Percentiles rank a stretch among this genome's conserved stretches.
Conservation (phyloP, 1,140 invertebrate species). For the Lucilia cuprina region DNA sequence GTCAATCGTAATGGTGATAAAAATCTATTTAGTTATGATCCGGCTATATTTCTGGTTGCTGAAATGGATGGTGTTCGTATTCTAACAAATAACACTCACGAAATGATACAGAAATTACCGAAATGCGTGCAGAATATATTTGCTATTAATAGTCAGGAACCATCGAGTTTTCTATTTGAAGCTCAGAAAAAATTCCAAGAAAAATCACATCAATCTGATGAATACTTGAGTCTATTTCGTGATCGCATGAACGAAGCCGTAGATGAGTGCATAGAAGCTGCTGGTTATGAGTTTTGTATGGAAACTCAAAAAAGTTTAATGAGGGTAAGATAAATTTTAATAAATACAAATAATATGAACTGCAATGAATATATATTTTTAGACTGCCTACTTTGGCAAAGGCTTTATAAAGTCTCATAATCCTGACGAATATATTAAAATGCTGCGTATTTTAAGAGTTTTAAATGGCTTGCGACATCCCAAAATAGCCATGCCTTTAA, state of each 20-base stretch:
- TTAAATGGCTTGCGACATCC: slow-evolving; percentile 89
- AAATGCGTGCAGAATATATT: slow-evolving; percentile 90
- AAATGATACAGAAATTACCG: slow-evolving; percentile 88
- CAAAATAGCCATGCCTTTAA: slow-evolving; percentile 89
- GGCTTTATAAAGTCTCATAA: slow-evolving; percentile 82
- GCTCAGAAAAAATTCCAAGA: slow-evolving; percentile 90
- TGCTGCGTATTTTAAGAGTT: slow-evolving; percentile 87
- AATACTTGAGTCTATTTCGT: slow-evolving; percentile 89
- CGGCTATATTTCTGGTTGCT: slow-evolving; percentile 77
- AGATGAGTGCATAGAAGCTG: slow-evolving; percentile 88
- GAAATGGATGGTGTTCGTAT: slow-evolving; percentile 93
- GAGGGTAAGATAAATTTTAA: slow-evolving; percentile 68
- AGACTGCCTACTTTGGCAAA: slow-evolving; percentile 91
- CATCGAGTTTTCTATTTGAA: slow-evolving; percentile 89
- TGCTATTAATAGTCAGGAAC: slow-evolving; percentile 89
- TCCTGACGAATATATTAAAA: slow-evolving; percentile 85
- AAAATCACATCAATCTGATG: slow-evolving; percentile 88
- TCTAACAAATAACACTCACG: slow-evolving; percentile 80
- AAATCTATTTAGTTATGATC: slow-evolving; percentile 74
- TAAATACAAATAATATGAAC: too few relatives aligned
- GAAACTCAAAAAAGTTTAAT: slow-evolving; percentile 89
- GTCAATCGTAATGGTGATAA: slow-evolving; percentile 80
- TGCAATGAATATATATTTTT: too few relatives aligned
- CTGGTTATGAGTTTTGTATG: slow-evolving; percentile 87
- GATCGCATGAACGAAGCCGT: slow-evolving; percentile 81